These are phyloP conservation scores for Teleopsis dalmanni DNA, from an alignment of 1,140 invertebrate genomes.

Conservation along the genomic window DNA sequence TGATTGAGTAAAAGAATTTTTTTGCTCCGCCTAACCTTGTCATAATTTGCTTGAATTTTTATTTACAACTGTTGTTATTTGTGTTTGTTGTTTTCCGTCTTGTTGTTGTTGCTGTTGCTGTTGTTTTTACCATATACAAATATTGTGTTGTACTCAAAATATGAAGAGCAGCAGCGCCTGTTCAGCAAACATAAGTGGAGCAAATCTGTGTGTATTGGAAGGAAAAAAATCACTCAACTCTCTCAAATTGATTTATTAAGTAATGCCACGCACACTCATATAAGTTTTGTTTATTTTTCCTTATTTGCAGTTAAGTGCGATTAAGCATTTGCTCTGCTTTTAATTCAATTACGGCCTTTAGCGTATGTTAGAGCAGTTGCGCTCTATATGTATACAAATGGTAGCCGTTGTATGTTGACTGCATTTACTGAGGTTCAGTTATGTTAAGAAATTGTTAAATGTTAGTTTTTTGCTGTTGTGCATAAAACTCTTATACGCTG, in stretches of 20 bases:
- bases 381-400: too few relatives aligned
- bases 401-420: too few relatives aligned
- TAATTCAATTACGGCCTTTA: too few relatives aligned
- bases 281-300: too few relatives aligned
- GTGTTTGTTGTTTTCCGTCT: conserved; percentile 6
- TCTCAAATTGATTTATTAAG: neutral
- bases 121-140: conserved; percentile 1
- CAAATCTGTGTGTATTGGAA: too few relatives aligned
- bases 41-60: conserved; percentile 43
- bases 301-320: too few relatives aligned
- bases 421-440: too few relatives aligned
- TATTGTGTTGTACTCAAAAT: conserved; percentile 2
- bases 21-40: conserved; percentile 43
- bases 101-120: conserved; percentile 8
- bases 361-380: neutral
- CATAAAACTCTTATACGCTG: neutral
- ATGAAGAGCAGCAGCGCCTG: too few relatives aligned
- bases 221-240: neutral
- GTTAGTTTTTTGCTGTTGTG: neutral
- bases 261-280: neutral
- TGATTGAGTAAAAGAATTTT: conserved; percentile 11
- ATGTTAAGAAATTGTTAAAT: too few relatives aligned
- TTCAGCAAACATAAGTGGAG: too few relatives aligned
- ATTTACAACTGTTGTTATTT: conserved; percentile 1
- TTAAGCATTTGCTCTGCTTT: too few relatives aligned